Conservation (phyloP, 2,113 vertebrate species). For the Rousettus leschenaultii region DNA sequence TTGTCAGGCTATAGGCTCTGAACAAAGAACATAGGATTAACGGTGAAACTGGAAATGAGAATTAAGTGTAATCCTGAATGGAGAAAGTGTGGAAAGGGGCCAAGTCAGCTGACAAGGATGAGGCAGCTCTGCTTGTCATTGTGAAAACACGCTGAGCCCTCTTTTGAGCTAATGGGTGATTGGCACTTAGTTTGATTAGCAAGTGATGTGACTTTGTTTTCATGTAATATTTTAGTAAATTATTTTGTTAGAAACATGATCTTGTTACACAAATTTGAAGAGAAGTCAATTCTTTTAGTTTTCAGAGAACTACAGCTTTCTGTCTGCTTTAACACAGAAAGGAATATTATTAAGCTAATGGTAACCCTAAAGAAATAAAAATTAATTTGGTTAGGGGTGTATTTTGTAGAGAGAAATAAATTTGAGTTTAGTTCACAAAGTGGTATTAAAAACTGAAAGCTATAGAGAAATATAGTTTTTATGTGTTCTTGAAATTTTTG, state of each 20-base stretch:
- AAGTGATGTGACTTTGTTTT: not conserved
- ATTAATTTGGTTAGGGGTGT: not conserved
- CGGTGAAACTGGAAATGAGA: not conserved
- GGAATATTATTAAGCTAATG: too few species aligned
- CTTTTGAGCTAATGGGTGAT: not conserved
- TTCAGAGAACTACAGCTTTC: not conserved
- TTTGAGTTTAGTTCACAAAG: not conserved
- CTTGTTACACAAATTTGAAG: not conserved
- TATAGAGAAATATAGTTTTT: not conserved
- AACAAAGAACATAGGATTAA: not conserved
- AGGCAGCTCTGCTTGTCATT: not conserved
- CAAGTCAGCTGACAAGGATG: not conserved
- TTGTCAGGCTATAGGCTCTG: not conserved
- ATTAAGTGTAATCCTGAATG: rapidly evolving
- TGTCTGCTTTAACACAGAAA: not conserved
- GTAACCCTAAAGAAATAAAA: not conserved
- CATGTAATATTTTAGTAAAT: not conserved
- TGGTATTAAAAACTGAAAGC: not conserved
- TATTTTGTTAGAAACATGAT: not conserved
- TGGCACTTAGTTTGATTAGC: not conserved
- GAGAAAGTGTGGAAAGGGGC: not conserved
- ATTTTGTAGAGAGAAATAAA: not conserved
- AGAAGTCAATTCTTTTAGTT: not conserved
- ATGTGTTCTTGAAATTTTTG: not conserved
- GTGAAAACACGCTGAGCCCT: not conserved